Conservation (phyloP, 2,113 vertebrate genomes). For the Ailurus styani region DNA sequence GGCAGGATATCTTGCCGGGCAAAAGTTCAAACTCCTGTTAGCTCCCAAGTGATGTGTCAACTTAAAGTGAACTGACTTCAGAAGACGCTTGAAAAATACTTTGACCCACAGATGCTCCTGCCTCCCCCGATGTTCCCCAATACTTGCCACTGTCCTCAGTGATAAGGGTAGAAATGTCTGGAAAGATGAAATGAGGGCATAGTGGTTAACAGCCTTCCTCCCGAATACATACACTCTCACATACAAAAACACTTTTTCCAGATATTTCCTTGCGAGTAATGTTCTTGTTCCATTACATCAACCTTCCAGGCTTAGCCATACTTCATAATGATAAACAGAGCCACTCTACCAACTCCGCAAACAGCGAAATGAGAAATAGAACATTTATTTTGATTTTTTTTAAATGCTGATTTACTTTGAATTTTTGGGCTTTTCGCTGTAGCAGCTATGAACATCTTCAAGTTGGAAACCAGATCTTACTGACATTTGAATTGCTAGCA, state of each 20-base stretch:
- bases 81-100: not conserved
- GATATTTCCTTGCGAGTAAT: not conserved
- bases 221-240: rapidly evolving
- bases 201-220: not conserved
- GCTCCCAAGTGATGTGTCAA: slow-evolving; percentile 53
- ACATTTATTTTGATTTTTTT: not conserved
- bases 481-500: not conserved
- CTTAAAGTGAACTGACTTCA: slow-evolving; percentile 57
- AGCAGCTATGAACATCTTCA: not conserved
- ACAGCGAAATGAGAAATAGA: not conserved
- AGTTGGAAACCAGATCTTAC: not conserved
- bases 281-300: slow-evolving; percentile 16
- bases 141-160: not conserved
- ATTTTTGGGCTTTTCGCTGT: not conserved
- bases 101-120: not conserved
- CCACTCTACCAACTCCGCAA: not conserved
- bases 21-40: slow-evolving; percentile 72
- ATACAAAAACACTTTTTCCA: not conserved
- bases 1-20: slow-evolving; percentile 65
- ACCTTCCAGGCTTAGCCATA: not conserved
- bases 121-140: not conserved
- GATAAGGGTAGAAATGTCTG: not conserved
- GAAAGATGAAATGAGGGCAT: not conserved
- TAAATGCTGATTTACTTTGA: not conserved
- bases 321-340: slow-evolving; percentile 15